Conservation (phyloP, 2,797 vertebrate species). For the Tangara arthus region DNA sequence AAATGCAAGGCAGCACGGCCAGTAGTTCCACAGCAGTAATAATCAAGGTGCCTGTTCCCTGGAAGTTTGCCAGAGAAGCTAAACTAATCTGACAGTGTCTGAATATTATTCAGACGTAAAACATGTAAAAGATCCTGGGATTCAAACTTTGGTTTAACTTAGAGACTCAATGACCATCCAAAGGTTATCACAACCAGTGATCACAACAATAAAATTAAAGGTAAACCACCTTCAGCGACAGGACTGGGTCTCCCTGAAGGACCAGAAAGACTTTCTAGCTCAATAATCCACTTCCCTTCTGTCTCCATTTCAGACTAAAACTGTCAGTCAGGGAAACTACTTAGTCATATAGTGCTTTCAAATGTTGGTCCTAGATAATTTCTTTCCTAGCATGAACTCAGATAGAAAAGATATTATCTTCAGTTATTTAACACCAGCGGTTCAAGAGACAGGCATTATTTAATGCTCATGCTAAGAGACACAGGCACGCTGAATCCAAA, state of each 20-base stretch:
- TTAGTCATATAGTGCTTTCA: neutral
- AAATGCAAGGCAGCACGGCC: neutral
- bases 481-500: neutral
- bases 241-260: constrained; percentile 17
- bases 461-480: neutral
- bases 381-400: neutral
- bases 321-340: neutral
- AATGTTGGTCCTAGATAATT: neutral
- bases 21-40: neutral
- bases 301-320: constrained; percentile 17
- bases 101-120: neutral
- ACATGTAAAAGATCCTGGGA: fast-evolving
- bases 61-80: neutral
- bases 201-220: neutral
- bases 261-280: constrained; percentile 3
- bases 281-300: constrained; percentile 39
- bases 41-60: neutral
- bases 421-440: neutral
- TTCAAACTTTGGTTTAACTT: neutral
- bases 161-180: neutral
- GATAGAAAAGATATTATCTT: neutral
- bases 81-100: neutral
- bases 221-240: neutral
- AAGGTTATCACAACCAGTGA: neutral
- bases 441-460: neutral